phyloP scores from a whole-genome alignment of 2,888 invertebrate species.

The Clunio marinus region DNA sequence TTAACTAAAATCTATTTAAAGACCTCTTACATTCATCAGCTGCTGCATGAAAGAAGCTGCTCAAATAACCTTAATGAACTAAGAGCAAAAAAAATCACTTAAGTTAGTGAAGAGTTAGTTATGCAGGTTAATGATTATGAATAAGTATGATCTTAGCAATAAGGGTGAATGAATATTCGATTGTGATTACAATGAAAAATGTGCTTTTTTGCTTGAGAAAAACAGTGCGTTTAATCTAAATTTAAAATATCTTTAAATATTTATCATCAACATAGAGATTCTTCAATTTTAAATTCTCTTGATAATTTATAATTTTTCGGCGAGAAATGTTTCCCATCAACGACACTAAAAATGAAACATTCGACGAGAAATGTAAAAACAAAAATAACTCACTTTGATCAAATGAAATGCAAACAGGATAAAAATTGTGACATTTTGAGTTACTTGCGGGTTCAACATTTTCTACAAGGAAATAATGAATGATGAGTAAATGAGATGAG shows the following conservation, averaged over 20 bases:
- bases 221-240: too few species aligned
- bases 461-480: too few species aligned
- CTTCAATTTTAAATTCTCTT: not conserved
- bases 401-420: not conserved
- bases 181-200: constrained; percentile 8
- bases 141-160: not conserved
- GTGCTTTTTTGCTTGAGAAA: not conserved
- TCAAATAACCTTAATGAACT: not conserved
- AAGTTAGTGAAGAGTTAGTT: not conserved
- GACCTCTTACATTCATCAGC: too few species aligned
- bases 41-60: not conserved
- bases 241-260: too few species aligned
- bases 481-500: too few species aligned
- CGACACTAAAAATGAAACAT: not conserved
- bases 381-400: not conserved
- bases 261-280: too few species aligned
- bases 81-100: constrained; percentile 8
- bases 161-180: not conserved
- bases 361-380: not conserved
- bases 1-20: too few species aligned
- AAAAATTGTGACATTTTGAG: not conserved
- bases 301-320: too few species aligned
- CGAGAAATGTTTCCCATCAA: not conserved
- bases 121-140: constrained; percentile 13
- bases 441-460: too few species aligned